Conservation (phyloP, 2,113 vertebrate species). For the Erythrolamprus reginae region DNA sequence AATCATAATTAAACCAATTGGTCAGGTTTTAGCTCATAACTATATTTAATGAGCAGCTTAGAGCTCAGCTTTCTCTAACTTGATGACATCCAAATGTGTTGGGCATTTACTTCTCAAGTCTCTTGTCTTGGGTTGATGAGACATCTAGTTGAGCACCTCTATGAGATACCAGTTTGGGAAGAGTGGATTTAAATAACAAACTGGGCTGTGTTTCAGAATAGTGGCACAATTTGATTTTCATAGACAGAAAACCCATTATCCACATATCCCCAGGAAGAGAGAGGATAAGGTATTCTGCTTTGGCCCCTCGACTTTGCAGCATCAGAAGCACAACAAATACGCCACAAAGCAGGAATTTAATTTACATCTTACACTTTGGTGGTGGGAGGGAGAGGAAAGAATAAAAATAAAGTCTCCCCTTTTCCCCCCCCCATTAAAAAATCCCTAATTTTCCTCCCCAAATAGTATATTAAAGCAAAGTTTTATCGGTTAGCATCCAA, state of each 20-base stretch:
- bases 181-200: background rate
- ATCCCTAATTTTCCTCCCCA: background rate
- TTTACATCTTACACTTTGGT: background rate
- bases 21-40: background rate
- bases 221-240: background rate
- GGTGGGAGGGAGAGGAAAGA: background rate
- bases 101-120: background rate
- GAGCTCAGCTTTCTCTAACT: background rate
- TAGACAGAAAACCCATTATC: background rate
- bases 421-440: background rate
- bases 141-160: background rate
- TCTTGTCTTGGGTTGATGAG: background rate
- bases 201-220: background rate
- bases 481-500: slow-evolving; percentile 6
- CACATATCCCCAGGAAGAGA: background rate
- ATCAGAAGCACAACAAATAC: background rate
- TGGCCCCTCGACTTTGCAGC: background rate
- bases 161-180: background rate
- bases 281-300: background rate
- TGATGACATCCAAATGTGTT: background rate
- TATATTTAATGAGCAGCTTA: background rate
- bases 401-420: slow-evolving; percentile 21
- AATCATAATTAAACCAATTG: background rate
- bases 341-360: background rate
- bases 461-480: slow-evolving; percentile 9